phyloP scores from a whole-genome alignment of 2,113 vertebrate genomes.

The Tachycineta bicolor region DNA sequence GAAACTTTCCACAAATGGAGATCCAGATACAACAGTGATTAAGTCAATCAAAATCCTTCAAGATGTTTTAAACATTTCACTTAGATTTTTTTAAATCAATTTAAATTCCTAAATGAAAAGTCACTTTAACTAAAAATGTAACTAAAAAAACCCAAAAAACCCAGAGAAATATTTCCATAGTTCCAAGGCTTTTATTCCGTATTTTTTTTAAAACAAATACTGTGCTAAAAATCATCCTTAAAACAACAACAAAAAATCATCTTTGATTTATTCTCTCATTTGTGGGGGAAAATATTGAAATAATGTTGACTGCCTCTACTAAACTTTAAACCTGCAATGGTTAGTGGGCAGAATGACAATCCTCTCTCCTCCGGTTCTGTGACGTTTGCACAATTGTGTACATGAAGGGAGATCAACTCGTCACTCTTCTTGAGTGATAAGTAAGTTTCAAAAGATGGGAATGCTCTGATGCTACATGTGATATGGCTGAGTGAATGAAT shows the following conservation, averaged over 20 bases:
- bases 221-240: neutral
- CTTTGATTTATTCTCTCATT: neutral
- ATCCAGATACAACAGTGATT: constrained; percentile 59
- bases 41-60: constrained; percentile 60
- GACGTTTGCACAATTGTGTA: neutral
- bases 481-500: constrained; percentile 54
- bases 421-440: neutral
- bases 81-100: constrained; percentile 4
- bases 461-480: constrained; percentile 32
- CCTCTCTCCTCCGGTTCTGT: neutral
- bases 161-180: neutral
- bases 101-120: constrained; percentile 35
- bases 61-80: constrained; percentile 37
- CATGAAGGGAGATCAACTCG: neutral
- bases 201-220: neutral
- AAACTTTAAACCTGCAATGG: neutral
- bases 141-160: neutral
- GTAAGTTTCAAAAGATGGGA: constrained; percentile 19
- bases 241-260: neutral
- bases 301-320: neutral
- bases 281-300: neutral
- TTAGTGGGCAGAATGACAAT: neutral
- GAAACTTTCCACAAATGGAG: constrained; percentile 57
- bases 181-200: neutral
- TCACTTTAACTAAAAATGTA: constrained; percentile 36